A percentile compares a stretch with the other conserved stretches of the same genome.
Evolutionary conservation across 2,888 invertebrate species (phyloP).

Genomic region (Steinernema carpocapsae): DNA sequence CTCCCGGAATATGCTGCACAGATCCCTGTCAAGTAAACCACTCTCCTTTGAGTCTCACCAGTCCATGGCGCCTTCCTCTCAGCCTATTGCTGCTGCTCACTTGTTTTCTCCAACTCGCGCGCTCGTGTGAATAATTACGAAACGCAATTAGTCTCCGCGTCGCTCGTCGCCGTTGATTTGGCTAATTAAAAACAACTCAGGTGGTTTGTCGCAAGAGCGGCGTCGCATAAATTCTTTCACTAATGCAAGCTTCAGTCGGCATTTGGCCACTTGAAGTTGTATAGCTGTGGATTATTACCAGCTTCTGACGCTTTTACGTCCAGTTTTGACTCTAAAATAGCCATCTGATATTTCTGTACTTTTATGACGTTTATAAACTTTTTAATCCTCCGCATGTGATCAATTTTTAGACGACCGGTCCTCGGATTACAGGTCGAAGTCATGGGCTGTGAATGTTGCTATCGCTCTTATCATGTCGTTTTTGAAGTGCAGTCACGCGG

Average conservation of each 20-base stretch:
- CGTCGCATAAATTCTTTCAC: background rate
- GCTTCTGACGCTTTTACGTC: too few relatives aligned
- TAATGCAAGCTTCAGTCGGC: too few relatives aligned
- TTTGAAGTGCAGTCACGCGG: constrained; percentile 17
- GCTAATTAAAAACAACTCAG: constrained; percentile 14
- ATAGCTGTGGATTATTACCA: too few relatives aligned
- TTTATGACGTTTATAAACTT: too few relatives aligned
- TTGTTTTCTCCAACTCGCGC: background rate
- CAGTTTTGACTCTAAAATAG: too few relatives aligned
- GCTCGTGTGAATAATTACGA: constrained; percentile 4
- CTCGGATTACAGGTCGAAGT: too few relatives aligned
- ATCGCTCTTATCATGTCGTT: constrained; percentile 12
- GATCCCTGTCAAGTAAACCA: too few relatives aligned
- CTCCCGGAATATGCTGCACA: too few relatives aligned
- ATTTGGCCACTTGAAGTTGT: too few relatives aligned
- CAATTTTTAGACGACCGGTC: constrained; percentile 12
- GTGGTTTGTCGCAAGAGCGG: background rate
- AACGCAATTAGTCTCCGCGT: constrained; percentile 11
- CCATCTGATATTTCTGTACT: too few relatives aligned
- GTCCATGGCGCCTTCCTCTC: too few relatives aligned
- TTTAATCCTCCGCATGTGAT: background rate
- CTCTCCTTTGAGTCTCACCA: too few relatives aligned
- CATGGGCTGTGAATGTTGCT: background rate
- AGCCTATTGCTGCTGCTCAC: background rate
- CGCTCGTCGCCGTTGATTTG: background rate